Conservation (phyloP, 2,888 invertebrate genomes). For the Palloptera scutellata region DNA sequence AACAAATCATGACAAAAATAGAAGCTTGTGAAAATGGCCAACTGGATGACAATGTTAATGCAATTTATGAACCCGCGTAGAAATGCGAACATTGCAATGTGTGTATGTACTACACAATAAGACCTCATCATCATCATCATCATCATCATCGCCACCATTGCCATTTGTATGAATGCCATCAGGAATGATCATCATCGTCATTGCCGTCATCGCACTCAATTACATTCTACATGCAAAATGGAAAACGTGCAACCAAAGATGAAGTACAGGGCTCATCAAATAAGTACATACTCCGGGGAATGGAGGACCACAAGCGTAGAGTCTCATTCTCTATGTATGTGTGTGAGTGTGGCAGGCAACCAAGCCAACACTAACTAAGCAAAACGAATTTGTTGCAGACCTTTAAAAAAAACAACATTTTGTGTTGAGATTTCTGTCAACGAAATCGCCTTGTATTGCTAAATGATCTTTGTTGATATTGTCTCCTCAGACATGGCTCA, state of each 20-base stretch:
- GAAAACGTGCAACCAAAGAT: conserved; percentile 29
- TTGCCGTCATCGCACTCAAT: conserved; percentile 32
- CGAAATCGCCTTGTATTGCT: too few species aligned
- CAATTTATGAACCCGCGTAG: conserved; percentile 33
- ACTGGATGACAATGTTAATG: conserved; percentile 34
- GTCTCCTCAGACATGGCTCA: too few species aligned
- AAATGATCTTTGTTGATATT: too few species aligned
- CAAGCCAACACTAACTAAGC: conserved; percentile 33
- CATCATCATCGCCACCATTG: conserved; percentile 13
- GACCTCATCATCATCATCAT: conserved; percentile 5
- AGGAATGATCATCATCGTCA: conserved; percentile 20
- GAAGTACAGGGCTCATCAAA: background rate
- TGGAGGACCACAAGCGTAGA: conserved; percentile 22
- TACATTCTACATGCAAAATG: conserved; percentile 27
- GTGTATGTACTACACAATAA: background rate
- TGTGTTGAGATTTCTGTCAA: too few species aligned
- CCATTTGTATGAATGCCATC: background rate
- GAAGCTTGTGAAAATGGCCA: conserved; percentile 18
- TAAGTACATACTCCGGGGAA: conserved; percentile 21
- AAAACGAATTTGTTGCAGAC: conserved; percentile 27
- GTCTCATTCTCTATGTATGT: background rate
- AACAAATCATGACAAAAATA: conserved; percentile 14
- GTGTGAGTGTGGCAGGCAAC: conserved; percentile 16
- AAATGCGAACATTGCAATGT: conserved; percentile 11
- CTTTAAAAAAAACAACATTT: background rate